These are phyloP conservation scores for Anseranas semipalmata DNA, from an alignment of 2,113 vertebrate genomes.

Conservation along the genomic window DNA sequence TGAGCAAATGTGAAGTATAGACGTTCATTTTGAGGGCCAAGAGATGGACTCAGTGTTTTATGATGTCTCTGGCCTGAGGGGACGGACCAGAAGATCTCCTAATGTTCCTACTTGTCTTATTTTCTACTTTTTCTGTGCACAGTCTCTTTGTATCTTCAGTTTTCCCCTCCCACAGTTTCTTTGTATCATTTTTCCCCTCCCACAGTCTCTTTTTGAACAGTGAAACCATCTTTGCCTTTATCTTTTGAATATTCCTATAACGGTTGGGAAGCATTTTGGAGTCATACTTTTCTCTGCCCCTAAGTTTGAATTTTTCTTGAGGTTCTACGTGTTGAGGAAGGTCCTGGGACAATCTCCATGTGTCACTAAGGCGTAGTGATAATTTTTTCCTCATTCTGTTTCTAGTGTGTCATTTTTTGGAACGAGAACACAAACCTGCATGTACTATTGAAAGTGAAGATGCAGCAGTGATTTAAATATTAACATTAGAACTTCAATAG, in stretches of 20 bases:
- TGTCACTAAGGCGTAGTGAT: neutral
- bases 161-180: neutral
- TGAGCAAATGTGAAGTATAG: neutral
- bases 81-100: neutral
- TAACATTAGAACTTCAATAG: neutral
- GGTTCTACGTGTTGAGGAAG: neutral
- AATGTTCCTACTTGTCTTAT: neutral
- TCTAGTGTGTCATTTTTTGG: neutral
- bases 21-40: neutral
- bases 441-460: neutral
- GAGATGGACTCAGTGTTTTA: neutral
- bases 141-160: neutral
- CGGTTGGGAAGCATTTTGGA: neutral
- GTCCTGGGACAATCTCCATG: neutral
- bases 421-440: neutral
- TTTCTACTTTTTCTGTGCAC: neutral
- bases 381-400: neutral
- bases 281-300: neutral
- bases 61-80: neutral
- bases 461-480: neutral
- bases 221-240: neutral
- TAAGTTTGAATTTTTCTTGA: neutral
- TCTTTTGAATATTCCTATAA: neutral
- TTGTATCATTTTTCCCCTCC: neutral
- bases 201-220: neutral